Evolutionary conservation across 2,888 invertebrate genomes (phyloP).

Genomic region (Copidosoma aretas): DNA sequence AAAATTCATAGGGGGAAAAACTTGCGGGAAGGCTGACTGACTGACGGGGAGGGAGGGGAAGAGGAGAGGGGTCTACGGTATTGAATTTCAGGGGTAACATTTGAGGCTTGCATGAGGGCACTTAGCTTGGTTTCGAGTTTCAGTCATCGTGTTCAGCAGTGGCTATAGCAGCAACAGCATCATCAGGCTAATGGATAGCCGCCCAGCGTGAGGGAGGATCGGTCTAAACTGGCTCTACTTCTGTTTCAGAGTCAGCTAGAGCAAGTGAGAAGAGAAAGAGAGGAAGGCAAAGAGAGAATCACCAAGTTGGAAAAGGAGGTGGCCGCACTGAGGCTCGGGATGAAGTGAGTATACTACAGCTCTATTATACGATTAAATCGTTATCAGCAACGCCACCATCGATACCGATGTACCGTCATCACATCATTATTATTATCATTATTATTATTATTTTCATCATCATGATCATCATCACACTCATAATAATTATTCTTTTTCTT

Average conservation of each 20-base stretch:
- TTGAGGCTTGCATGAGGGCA: neutral
- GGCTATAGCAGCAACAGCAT: conserved; percentile 43
- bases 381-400: too few species aligned
- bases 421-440: too few species aligned
- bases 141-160: conserved; percentile 48
- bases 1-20: neutral
- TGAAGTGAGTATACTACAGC: conserved; percentile 54
- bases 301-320: conserved; percentile 56
- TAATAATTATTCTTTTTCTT: too few species aligned
- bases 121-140: conserved; percentile 45
- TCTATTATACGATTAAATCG: too few species aligned
- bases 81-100: neutral
- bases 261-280: conserved; percentile 50
- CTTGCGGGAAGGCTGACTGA: too few species aligned
- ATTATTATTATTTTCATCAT: too few species aligned
- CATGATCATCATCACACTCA: too few species aligned
- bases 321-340: conserved; percentile 51
- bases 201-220: neutral
- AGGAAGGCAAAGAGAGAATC: conserved; percentile 53
- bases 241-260: conserved; percentile 52
- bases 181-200: conserved; percentile 61
- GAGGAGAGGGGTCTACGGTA: neutral
- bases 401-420: too few species aligned
- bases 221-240: conserved; percentile 6
- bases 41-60: neutral